Base-by-base conservation (phyloP, 2,888 invertebrate genomes). In the Pyrocoelia pectoralis region DNA sequence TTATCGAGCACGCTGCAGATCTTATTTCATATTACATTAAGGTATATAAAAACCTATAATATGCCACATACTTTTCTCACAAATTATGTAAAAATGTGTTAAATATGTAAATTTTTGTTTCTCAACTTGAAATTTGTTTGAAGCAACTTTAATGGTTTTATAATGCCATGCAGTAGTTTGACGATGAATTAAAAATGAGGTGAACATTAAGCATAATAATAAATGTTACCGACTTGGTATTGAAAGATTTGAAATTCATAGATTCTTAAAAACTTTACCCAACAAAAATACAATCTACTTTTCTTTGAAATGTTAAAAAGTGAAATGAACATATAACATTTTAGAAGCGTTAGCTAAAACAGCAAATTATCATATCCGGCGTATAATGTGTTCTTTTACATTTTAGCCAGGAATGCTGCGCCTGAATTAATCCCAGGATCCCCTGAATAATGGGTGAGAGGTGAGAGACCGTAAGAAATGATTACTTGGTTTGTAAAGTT, bases 321-420 rank as follows among this genome's bases (percentile, higher is more conserved):
- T 65, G 59, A 57, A 65, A 60, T 58, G 62, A 67, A 68, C 63
- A 63, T 57, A 55, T 61, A 66, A 68, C 66, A 68, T 62, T 68
- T 63, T 60, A 68, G 56, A 62, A 60, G 66, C 66, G 62, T 49
- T 57, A 63, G 68, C 66, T 69, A 69, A 71, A 69, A 72, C 72
- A 72, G 72, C 74, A 72, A 73, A 74, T 74, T 74, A 73, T 74
- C 73, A 74, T 72, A 74, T 73, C 73, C 74, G 73, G 66, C 70
- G 68, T 71, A 70, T 73, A 73, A 74, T 74, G 73, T 70, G 73
- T 72, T 73, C 73, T 73, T 73, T 73, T 73, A 70, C 70, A 69
- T 73, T 71, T 70, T 70, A 69, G 67, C 68, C 66, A 65, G 66
- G 70, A 67, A 69, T 66, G 71, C 73, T 72, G 69, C 68, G 63